Evolutionary conservation across 2,113 vertebrate genomes (phyloP).

Genomic region (Bothrops jararaca): DNA sequence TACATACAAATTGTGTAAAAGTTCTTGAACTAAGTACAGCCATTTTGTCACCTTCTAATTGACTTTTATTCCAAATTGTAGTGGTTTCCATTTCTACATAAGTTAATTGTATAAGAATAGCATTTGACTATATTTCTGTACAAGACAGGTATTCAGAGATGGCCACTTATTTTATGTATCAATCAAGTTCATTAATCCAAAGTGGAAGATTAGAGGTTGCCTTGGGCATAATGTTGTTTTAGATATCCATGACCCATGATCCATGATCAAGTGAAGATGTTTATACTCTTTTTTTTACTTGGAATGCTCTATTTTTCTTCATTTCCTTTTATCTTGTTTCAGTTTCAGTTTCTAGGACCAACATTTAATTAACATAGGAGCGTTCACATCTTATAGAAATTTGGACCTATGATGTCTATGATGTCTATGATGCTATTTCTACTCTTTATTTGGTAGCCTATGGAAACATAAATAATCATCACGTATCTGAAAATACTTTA

Average conservation of each 20-base stretch:
- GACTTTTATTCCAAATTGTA: neutral
- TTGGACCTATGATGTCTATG: neutral
- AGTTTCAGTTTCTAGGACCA: neutral
- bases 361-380: neutral
- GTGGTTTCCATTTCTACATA: neutral
- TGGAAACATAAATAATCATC: neutral
- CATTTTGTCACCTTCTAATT: neutral
- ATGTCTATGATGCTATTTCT: neutral
- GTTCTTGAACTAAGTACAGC: neutral
- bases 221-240: neutral
- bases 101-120: neutral
- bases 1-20: neutral
- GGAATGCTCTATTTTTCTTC: neutral
- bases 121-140: neutral
- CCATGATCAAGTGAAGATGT: neutral
- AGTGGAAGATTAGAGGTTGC: neutral
- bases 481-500: neutral
- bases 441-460: neutral
- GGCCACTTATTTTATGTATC: neutral
- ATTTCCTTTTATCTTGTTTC: neutral
- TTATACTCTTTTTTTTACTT: neutral
- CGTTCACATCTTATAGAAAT: neutral
- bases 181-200: neutral
- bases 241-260: neutral
- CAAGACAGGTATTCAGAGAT: neutral